Base-by-base conservation (phyloP, 2,113 vertebrate species). In the Amblyopsis rosae region DNA sequence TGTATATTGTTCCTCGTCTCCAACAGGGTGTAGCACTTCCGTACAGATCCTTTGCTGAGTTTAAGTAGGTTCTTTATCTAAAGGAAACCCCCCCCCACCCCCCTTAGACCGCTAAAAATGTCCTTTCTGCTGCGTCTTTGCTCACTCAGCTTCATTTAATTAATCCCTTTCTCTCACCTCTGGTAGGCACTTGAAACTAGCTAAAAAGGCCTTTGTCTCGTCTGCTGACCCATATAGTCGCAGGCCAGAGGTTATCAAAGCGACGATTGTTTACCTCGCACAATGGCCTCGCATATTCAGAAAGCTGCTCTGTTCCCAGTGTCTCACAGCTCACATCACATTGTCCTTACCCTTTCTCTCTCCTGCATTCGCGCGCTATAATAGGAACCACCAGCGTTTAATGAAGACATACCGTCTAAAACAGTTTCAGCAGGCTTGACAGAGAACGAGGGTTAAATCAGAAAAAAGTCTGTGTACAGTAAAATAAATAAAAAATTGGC, bases 181-280 rank as follows among this genome's bases (percentile, higher is more conserved):
- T 67, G 54, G 60, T 51, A 80, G 61, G 56, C 70, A 61, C 63
- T 67, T 58, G 19, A 81, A 69, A 75, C 45, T 62, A 68, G 59
- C 68, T 41, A 72, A 75, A 79, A 69, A 47, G 59, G 45, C 41
- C 47, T 32, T 78, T 65, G 53, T 81, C 73, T 69, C 58, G 48
- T n/a, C 61, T 50, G 51, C 69, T 57, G 67, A 65, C 59, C 59
- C 76, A 69, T 72, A 66, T 65, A 80, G 55, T 51, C 56, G 48
- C 59, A 74, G 72, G 81, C 86, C 77, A 86, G 45, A 84, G 85
- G 85, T 91, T 88, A 88, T 91, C 78, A 87, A 77, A 83, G 77
- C 69, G 32, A 49, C 69, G 67, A 86, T 88, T 91, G 85, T 87
- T 87, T 80, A 85, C 75, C 32, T 73, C 71, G 59, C 70, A 88